Base-by-base conservation (phyloP, 2,888 invertebrate species). In the Lasioglossum oenotherae region DNA sequence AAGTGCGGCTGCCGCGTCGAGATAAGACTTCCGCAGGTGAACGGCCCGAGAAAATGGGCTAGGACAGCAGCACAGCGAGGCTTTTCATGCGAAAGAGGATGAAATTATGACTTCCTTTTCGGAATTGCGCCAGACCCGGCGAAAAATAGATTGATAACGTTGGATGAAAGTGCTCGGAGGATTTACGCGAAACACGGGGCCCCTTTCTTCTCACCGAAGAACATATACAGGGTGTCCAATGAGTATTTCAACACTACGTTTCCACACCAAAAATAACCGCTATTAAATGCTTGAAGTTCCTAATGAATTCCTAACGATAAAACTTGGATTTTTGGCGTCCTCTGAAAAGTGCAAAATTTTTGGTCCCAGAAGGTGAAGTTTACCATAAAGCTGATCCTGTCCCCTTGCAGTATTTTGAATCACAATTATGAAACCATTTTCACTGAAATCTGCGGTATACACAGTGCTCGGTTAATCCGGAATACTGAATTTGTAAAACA, bases 11-110 rank as follows among this genome's bases (percentile, higher is more conserved):
- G 90, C 64, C 74, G 82, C 85, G 78, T 73, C 69, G 83, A 89
- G 90, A 90, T 90, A 90, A 90, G 90, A 87, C 86, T 69, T 78
- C 81, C 44, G 78, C 87, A 90, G 90, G 86, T 89, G 85, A 83
- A 72, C 16, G 60, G 64, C 67, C 64, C 64, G 14, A 85, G 81
- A 84, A 90, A 83, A 88, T 80, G 88, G 74, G 73, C 69, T 49
- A 82, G 89, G 82, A 79, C 87, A 87, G 69, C 73, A 71, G 73
- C 79, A 78, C 60, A 72, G 71, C 53, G 38, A 5, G 35, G 80
- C 67, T 81, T 82, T 81, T 75, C 83, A 80, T 85, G 79, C 57
- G 35, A 73, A 74, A 69, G 46, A 80, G 81, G 80, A 85, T 87
- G 80, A 84, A 87, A 74, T 87, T 85, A 85, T 78, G 84, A 85